Percentiles rank a stretch among this genome's conserved stretches.
phyloP scores from a whole-genome alignment of 2,797 vertebrate species.

The Cercopithecus petaurista region DNA sequence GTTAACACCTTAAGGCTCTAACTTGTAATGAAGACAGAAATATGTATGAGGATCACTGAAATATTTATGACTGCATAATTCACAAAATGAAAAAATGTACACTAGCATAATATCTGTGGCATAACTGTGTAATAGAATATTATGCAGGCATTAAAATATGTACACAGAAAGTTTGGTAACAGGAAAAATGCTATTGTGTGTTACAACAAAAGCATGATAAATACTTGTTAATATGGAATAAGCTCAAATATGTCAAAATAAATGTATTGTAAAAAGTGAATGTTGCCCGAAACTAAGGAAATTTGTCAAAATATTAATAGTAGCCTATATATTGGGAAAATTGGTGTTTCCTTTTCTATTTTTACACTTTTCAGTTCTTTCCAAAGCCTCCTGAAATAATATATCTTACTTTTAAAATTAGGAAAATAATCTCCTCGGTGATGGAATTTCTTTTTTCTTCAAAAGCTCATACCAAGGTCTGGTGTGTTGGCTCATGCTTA shows the following conservation, averaged over 20 bases:
- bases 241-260: constrained; percentile 5
- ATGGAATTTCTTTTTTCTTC: not conserved
- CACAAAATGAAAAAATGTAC: not conserved
- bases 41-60: not conserved
- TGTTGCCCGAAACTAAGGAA: not conserved
- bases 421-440: not conserved
- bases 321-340: not conserved
- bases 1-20: not conserved
- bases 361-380: not conserved
- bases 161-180: not conserved
- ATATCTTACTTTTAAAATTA: not conserved
- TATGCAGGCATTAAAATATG: not conserved
- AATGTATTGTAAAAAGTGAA: not conserved
- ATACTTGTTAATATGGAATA: not conserved
- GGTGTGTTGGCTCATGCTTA: not conserved
- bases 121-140: not conserved
- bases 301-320: not conserved
- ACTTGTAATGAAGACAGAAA: not conserved
- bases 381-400: not conserved
- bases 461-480: not conserved
- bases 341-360: not conserved
- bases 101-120: not conserved
- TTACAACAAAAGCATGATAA: not conserved
- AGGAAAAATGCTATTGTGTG: not conserved
- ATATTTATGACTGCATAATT: not conserved